Evolutionary conservation across 2,888 invertebrate genomes (phyloP), one percentile per base, ranked within the genome.

Genomic region (Parnassius mnemosyne): DNA sequence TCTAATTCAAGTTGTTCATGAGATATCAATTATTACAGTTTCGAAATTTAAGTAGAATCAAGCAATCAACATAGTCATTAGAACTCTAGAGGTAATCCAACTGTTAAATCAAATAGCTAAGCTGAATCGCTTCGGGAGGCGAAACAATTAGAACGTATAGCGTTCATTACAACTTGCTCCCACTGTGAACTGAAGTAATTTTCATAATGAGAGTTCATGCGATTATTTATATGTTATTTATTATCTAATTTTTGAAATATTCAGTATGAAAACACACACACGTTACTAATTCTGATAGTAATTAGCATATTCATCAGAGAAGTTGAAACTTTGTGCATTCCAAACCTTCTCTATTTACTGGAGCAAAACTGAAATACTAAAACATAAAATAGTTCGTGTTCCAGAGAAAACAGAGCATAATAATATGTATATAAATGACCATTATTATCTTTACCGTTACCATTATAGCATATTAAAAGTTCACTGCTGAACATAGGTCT

Each of bases 71-170:
- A 60, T 68, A 56, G 59, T 60, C 50, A 69, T 70, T 71, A 75
- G 71, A 73, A 74, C 69, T 69, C 66, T 63, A 66, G 59, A 61
- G 69, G 65, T 56, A 52, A 63, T 68, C 71, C 69, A 66, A 67
- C 69, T 62, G 72, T 72, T 70, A 83, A 83, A 81, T 85, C 83
- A 86, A 85, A 86, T 83, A 85, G 66, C 68, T 73, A 76, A 82
- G 81, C 81, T 82, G 72, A 84, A 83, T 77, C 50, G 59, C 47
- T 59, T 20, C 47, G 44, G 44, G 52, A 20, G 64, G 54, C 34
- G 64, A 69, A 79, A 77, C 84, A 84, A 85, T 85, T 83, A 80
- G 77, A 79, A 81, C 80, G 81, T 76, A 80, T 75, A 78, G 70
- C 68, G 72, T 70, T 84, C 82, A 80, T 85, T 85, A 85, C 72